These are phyloP conservation scores for Pseudonaja textilis DNA, from an alignment of 2,113 vertebrate genomes.

Conservation along the genomic window DNA sequence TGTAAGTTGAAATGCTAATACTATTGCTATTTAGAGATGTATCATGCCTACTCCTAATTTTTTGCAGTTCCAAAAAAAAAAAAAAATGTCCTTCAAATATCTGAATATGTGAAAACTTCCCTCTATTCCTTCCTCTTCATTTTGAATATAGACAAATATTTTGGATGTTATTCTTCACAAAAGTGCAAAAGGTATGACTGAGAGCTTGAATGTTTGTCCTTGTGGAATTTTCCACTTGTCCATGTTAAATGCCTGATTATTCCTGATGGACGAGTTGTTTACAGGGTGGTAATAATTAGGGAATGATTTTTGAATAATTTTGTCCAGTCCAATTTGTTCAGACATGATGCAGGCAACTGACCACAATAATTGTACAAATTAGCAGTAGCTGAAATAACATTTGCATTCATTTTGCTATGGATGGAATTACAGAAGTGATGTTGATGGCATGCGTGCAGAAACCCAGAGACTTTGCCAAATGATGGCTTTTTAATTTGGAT, in stretches of 20 bases:
- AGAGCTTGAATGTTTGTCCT: background rate
- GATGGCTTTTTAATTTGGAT: slow-evolving; percentile 50
- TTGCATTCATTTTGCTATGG: slow-evolving; percentile 39
- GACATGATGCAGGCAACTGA: slow-evolving; percentile 50
- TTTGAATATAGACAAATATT: background rate
- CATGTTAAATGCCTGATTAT: slow-evolving; percentile 22
- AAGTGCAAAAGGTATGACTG: background rate
- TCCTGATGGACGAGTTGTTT: slow-evolving; percentile 30
- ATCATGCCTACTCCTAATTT: background rate
- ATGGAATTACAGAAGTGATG: slow-evolving; percentile 23
- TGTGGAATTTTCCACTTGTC: background rate
- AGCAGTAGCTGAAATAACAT: slow-evolving; percentile 49
- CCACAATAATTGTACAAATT: slow-evolving; percentile 56
- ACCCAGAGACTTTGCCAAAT: slow-evolving; percentile 27
- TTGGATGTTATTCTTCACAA: background rate
- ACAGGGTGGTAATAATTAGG: slow-evolving; percentile 43
- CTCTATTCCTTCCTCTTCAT: background rate
- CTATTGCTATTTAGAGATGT: background rate
- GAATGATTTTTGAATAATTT: slow-evolving; percentile 42
- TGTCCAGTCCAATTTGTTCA: slow-evolving; percentile 55
- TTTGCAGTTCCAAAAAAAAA: background rate
- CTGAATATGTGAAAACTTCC: background rate
- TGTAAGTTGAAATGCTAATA: no score
- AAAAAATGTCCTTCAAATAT: background rate
- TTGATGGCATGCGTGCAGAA: slow-evolving; percentile 39